Conservation (phyloP, 2,888 invertebrate species). For the Tiliacea aurago region DNA sequence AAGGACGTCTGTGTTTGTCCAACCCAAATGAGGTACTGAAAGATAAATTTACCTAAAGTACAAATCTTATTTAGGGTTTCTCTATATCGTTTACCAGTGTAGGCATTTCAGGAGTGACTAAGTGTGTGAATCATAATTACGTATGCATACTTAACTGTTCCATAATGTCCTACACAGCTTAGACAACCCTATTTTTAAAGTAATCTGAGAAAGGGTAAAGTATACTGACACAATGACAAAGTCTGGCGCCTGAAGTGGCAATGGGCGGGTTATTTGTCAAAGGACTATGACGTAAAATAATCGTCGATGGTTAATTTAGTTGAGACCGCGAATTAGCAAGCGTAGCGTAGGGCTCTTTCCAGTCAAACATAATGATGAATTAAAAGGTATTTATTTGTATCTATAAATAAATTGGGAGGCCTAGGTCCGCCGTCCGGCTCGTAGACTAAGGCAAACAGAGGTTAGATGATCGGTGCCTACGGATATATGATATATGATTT, state of each 20-base stretch:
- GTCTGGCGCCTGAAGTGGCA: background rate
- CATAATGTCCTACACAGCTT: background rate
- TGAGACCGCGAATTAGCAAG: background rate
- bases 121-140: background rate
- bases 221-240: background rate
- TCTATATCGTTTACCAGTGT: background rate
- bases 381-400: background rate
- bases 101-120: background rate
- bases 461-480: background rate
- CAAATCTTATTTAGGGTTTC: too few species aligned
- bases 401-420: too few species aligned
- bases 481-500: too few species aligned
- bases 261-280: background rate
- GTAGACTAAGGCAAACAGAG: background rate
- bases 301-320: background rate
- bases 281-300: background rate
- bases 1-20: slow-evolving; percentile 1
- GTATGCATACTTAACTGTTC: background rate
- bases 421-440: background rate
- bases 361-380: background rate
- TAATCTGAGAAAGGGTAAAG: too few species aligned
- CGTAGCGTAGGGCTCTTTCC: background rate
- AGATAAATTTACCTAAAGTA: slow-evolving; percentile 3
- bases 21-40: slow-evolving; percentile 2
- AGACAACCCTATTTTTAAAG: background rate